Conservation (phyloP, 2,113 vertebrate genomes). For the Sorex araneus region DNA sequence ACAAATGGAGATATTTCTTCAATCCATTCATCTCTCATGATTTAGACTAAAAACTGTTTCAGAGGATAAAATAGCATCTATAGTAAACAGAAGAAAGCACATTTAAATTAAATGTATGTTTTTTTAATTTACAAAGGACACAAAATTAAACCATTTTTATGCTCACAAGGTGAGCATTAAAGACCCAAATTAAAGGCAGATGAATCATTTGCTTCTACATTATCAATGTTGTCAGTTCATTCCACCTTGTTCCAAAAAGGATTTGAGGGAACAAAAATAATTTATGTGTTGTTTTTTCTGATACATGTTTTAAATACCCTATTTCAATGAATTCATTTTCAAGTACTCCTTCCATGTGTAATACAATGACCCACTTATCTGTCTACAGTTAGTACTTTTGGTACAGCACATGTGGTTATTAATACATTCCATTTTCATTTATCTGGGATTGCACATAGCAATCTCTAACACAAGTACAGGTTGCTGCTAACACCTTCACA, state of each 20-base stretch:
- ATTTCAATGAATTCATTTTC: constrained; percentile 46
- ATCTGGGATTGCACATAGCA: constrained; percentile 5
- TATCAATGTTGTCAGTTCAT: background rate
- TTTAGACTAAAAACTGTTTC: background rate
- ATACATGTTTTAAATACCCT: constrained; percentile 22
- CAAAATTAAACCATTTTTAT: constrained; percentile 21
- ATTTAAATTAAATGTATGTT: constrained; percentile 16
- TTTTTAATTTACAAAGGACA: constrained; percentile 49
- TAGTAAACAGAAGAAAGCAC: no score
- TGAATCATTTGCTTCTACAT: background rate
- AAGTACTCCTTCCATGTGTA: background rate
- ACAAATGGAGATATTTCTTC: no score
- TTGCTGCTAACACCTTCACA: constrained; percentile 1
- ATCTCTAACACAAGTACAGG: constrained; percentile 17
- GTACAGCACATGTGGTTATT: background rate
- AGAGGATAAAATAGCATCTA: no score
- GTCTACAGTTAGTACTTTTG: background rate
- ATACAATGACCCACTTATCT: background rate
- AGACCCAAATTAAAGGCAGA: background rate
- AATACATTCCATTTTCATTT: background rate
- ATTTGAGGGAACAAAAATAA: background rate
- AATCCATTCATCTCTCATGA: no score
- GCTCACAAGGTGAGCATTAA: background rate
- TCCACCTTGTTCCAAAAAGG: background rate
- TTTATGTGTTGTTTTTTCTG: constrained; percentile 25